Evolutionary conservation across 1,140 invertebrate genomes (phyloP).

Genomic region (Atta colombica): DNA sequence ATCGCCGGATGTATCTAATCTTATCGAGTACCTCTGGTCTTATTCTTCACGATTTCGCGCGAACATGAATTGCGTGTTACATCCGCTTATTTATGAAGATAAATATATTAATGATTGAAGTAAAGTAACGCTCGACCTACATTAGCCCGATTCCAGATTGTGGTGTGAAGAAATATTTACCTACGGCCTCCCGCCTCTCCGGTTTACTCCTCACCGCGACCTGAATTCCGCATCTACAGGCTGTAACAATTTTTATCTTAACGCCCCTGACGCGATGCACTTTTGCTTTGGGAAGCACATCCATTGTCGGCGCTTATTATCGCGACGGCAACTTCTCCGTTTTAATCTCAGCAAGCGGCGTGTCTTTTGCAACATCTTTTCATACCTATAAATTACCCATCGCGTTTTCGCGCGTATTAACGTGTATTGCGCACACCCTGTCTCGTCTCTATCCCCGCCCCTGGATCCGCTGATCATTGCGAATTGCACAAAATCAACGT

Average conservation of each 20-base stretch:
- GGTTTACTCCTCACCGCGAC: constrained; percentile 44
- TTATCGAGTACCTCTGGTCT: background rate
- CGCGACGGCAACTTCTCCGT: constrained; percentile 14
- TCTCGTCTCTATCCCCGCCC: background rate
- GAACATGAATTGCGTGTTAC: background rate
- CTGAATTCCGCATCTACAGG: constrained; percentile 40
- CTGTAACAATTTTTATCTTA: constrained; percentile 50
- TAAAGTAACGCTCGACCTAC: constrained; percentile 53
- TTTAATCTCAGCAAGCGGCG: constrained; percentile 31
- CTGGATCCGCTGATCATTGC: background rate
- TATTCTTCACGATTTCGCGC: background rate
- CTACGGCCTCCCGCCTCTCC: constrained; percentile 30
- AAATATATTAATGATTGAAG: constrained; percentile 45
- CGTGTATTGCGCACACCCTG: background rate
- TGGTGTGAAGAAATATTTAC: constrained; percentile 60
- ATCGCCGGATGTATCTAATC: background rate
- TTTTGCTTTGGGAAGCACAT: constrained; percentile 47
- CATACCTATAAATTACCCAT: constrained; percentile 37
- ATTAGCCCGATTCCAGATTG: constrained; percentile 57
- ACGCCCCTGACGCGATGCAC: constrained; percentile 23
- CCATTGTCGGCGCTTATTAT: constrained; percentile 55
- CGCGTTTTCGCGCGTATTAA: constrained; percentile 47
- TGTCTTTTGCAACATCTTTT: constrained; percentile 33
- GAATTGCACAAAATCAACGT: constrained; percentile 31
- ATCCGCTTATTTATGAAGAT: constrained; percentile 17